Conservation (phyloP, 1,140 invertebrate genomes). For the Pogonomyrmex barbatus region DNA sequence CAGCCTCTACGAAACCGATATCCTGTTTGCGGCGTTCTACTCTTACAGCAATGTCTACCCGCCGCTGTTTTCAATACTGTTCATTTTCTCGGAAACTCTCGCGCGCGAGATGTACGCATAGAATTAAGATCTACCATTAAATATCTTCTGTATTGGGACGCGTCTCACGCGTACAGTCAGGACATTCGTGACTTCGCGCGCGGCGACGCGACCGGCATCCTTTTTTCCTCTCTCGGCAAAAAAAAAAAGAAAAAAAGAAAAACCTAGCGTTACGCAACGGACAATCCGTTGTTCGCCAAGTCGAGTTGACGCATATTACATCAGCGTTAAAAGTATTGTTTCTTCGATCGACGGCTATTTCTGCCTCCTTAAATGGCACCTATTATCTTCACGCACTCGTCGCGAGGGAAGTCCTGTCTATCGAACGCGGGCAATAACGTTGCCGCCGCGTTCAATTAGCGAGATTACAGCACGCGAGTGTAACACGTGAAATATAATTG, state of each 20-base stretch:
- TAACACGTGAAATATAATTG: background rate
- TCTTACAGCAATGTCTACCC: slow-evolving; percentile 10
- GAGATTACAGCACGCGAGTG: background rate
- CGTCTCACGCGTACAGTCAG: background rate
- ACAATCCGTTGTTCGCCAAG: background rate
- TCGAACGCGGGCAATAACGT: background rate
- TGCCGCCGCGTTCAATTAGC: background rate
- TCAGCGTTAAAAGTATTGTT: background rate
- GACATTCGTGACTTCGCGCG: background rate
- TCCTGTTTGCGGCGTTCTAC: slow-evolving; percentile 1
- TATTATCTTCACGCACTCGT: background rate
- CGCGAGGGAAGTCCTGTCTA: too few species aligned
- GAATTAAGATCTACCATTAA: slow-evolving; percentile 13
- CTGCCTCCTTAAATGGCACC: background rate
- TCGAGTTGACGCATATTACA: background rate
- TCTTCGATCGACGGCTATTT: background rate
- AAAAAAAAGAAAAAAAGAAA: background rate
- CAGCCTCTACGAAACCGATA: slow-evolving; percentile 10
- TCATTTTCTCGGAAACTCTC: slow-evolving; percentile 25
- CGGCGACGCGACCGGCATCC: background rate
- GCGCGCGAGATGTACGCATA: background rate
- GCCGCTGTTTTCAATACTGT: background rate
- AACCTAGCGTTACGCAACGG: background rate
- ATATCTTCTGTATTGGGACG: background rate
- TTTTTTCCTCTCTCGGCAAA: background rate